A percentile compares a stretch with the other conserved stretches of the same genome.
Evolutionary conservation across 2,797 vertebrate species (phyloP).

Genomic region (Gallinago stenura): DNA sequence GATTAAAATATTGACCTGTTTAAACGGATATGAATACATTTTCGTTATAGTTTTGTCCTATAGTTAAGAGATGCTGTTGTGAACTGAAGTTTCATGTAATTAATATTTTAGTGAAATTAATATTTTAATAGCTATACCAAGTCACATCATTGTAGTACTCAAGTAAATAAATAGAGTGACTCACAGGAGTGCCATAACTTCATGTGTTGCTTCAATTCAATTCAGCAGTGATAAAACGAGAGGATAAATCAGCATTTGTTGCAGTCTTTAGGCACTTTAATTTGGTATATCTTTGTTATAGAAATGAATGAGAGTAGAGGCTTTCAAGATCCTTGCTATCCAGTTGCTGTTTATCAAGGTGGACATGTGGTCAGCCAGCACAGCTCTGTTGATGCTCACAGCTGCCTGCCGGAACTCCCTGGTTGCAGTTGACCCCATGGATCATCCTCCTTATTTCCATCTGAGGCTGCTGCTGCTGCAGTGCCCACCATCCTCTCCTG

Average conservation of each 20-base stretch:
- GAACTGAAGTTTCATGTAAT: neutral
- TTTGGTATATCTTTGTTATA: neutral
- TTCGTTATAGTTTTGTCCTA: slow-evolving; percentile 16
- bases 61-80: slow-evolving; percentile 21
- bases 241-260: neutral
- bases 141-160: neutral
- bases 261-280: neutral
- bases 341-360: neutral
- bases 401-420: neutral
- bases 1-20: neutral
- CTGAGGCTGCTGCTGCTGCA: neutral
- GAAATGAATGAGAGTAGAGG: neutral
- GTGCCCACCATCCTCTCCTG: neutral
- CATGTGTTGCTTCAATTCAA: neutral
- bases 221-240: neutral
- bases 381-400: neutral
- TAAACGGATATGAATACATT: neutral
- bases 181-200: neutral
- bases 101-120: slow-evolving; percentile 53
- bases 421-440: accelerated
- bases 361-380: neutral
- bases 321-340: neutral
- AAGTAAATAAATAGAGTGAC: neutral
- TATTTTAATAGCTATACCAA: slow-evolving; percentile 20
- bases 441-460: neutral